A percentile compares a stretch with the other conserved stretches of the same genome.
These are phyloP conservation scores for Zaprionus ornatus DNA, from an alignment of 1,140 invertebrate genomes.

Conservation along the genomic window DNA sequence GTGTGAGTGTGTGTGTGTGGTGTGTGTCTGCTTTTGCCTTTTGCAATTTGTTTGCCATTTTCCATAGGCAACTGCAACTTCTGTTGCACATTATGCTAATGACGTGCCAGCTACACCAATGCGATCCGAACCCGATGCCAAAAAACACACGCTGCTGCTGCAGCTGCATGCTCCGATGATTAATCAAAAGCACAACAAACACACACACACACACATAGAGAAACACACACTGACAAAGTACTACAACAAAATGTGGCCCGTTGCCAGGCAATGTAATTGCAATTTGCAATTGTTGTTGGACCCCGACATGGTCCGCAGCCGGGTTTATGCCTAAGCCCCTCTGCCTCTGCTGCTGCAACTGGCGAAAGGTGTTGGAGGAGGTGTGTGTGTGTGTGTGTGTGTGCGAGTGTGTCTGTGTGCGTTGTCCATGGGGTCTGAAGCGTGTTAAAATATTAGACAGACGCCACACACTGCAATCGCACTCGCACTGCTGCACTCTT, in stretches of 20 bases:
- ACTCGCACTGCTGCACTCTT: slow-evolving; percentile 22
- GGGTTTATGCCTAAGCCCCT: slow-evolving; percentile 19
- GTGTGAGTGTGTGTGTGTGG: neutral
- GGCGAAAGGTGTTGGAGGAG: slow-evolving; percentile 67
- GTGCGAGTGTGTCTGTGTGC: neutral
- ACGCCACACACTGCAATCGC: slow-evolving; percentile 19
- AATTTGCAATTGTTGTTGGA: slow-evolving; percentile 55
- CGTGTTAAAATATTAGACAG: slow-evolving; percentile 51
- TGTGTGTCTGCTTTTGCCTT: slow-evolving; percentile 28
- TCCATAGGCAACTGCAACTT: slow-evolving; percentile 59
- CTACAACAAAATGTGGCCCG: slow-evolving; percentile 45
- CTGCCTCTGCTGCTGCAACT: slow-evolving; percentile 27
- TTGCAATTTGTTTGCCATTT: slow-evolving; percentile 76
- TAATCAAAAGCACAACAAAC: slow-evolving; percentile 63
- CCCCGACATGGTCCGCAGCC: slow-evolving; percentile 17
- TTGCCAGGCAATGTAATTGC: slow-evolving; percentile 66
- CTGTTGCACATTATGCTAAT: slow-evolving; percentile 79
- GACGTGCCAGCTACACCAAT: slow-evolving; percentile 56
- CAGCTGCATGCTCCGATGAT: slow-evolving; percentile 63
- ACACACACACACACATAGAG: slow-evolving; percentile 15
- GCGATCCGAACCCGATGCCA: slow-evolving; percentile 13
- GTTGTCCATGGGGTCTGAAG: slow-evolving; percentile 28
- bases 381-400: slow-evolving; percentile 31
- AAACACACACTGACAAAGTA: slow-evolving; percentile 9
- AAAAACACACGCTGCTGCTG: slow-evolving; percentile 14